Conservation (phyloP, 2,888 invertebrate genomes). For the Chydorus sphaericus region DNA sequence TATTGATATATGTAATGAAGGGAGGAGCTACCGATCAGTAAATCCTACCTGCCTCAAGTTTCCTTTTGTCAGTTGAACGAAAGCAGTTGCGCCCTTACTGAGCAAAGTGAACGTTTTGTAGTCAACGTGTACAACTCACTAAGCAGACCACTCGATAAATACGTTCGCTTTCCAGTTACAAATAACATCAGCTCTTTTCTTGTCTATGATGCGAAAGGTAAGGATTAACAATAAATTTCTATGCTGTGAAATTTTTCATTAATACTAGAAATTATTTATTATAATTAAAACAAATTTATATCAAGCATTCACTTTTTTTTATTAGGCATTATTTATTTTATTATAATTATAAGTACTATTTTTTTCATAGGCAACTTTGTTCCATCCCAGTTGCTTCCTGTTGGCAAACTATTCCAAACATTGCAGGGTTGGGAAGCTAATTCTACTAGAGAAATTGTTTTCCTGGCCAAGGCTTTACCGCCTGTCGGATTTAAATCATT, state of each 20-base stretch:
- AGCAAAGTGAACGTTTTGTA: constrained; percentile 43
- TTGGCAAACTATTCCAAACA: constrained; percentile 38
- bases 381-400: constrained; percentile 35
- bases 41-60: no score
- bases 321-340: neutral
- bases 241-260: no score
- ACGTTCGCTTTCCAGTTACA: constrained; percentile 13
- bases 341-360: constrained; percentile 12
- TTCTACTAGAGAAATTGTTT: constrained; percentile 40
- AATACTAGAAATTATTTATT: neutral
- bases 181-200: no score
- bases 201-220: no score
- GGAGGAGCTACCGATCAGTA: no score
- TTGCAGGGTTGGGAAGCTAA: constrained; percentile 47
- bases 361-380: constrained; percentile 19
- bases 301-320: no score
- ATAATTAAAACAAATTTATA: no score
- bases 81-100: constrained; percentile 53
- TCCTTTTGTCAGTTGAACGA: no score
- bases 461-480: constrained; percentile 29
- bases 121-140: constrained; percentile 72
- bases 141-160: constrained; percentile 35
- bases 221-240: no score
- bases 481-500: neutral
- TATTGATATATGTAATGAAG: no score